Evolutionary conservation across 2,888 invertebrate genomes (phyloP), one percentile per base, ranked within the genome.

Genomic region (Ichneumoninae sp.): DNA sequence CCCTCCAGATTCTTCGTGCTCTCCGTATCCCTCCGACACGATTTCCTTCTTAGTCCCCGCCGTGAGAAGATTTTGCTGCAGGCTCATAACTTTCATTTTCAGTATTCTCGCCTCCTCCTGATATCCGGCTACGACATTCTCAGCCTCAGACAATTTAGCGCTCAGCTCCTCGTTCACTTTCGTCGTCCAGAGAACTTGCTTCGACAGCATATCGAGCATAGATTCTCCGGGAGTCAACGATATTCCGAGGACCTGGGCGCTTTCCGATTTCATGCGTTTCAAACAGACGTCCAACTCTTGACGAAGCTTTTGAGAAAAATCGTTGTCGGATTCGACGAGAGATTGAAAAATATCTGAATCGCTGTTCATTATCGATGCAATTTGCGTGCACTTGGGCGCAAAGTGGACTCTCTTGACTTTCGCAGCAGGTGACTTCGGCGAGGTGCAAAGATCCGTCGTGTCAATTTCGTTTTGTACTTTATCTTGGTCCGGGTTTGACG

Each of bases 251-350:
- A 97, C 94, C 30, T 96, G 96, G 50, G 96, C 96, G 0, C 97
- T 97, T 90, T 97, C 97, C 8, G 94, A 92, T 85, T 96, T 95
- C 73, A 97, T 93, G 30, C 96, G 95, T 73, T 95, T 95, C 87
- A 97, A 92, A 88, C 97, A 97, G 65, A 95, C 94, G 76, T 96
- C 96, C 82, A 97, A 93, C 91, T 97, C 96, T 33, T 95, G 95
- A 90, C 95, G 95, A 81, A 97, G 94, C 87, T 96, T 96, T 0
- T 94, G 93, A 79, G 95, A 94, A 50, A 95, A 89, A 88, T 95
- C 95, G 8, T 92, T 91, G 78, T 94, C 92, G 6, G 94, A 92
- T 79, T 95, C 95, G 16, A 96, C 94, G 19, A 95, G 95, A 66
- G 95, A 95, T 50, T 95, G 93, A 13, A 96, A 93, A 33, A 95